Base-by-base conservation (phyloP, 1,140 invertebrate genomes). In the Diuraphis noxia region DNA sequence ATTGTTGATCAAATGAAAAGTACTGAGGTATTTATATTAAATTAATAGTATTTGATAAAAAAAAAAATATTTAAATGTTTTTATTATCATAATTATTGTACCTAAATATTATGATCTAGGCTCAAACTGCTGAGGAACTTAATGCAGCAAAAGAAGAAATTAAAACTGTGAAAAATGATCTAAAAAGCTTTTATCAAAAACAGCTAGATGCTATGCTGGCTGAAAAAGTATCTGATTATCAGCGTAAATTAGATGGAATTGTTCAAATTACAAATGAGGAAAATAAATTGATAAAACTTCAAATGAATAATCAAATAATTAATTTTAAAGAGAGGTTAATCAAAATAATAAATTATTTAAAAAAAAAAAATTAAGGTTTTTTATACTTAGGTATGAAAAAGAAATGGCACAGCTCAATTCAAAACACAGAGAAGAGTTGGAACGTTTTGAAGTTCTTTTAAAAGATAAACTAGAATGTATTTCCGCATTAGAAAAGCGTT, bases 361-460 rank as follows among this genome's bases (percentile, higher is more conserved):
- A 79, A 36, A 25, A 41, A 38, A 38, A 52, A 56, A 25, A 63
- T 1, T 19, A 56, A n/a, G 19, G n/a, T 40, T 63, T 36, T 52
- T 86, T 13, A 38, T 38, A 40, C 63, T 40, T 25, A 91, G 89
- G 25, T 52, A 82, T 30, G 89, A 91, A 91, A 82, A 82, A 81
- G 89, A 91, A 49, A 91, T 82, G 40, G 0, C 34, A 49, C 77
- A 38, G 40, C 13, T 81, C 0, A 82, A 49, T 40, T 9, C 21
- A 30, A 91, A 82, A 79, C 36, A 91, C n/a, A 81, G 1, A 82
- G 10, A 34, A 38, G 77, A 91, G 4, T 9, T 91, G 95, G 56
- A 94, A 94, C 92, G 95, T 95, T 93, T 95, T 94, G 72, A 91
- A 40, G 23, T 3, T 17, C 19, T 81, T 49, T 17, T 91, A 91